phyloP scores from a whole-genome alignment of 2,797 vertebrate species.

The Mormyrops attenuatus region DNA sequence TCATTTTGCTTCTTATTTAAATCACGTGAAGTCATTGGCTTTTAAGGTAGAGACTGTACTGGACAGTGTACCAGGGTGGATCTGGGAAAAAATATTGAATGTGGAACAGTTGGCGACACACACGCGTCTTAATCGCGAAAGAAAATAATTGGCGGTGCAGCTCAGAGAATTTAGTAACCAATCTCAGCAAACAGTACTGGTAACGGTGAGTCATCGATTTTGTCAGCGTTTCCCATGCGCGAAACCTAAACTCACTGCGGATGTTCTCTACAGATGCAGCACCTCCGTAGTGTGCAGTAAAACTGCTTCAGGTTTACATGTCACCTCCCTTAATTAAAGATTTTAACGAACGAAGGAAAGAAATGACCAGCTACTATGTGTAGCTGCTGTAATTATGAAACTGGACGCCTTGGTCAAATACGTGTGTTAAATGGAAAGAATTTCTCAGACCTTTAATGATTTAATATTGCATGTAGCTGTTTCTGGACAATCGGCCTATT shows the following conservation, averaged over 20 bases:
- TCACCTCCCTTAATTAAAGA: slow-evolving; percentile 19
- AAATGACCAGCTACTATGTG: not conserved
- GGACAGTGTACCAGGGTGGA: slow-evolving; percentile 14
- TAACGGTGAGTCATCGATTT: slow-evolving; percentile 46
- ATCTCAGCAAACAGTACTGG: slow-evolving; percentile 50
- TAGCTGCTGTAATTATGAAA: not conserved
- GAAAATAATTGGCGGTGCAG: slow-evolving; percentile 19
- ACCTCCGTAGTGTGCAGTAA: slow-evolving; percentile 23
- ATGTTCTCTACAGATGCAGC: slow-evolving; percentile 26
- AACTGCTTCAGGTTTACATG: slow-evolving; percentile 26
- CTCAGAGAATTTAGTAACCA: slow-evolving; percentile 27
- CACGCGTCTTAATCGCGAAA: not conserved
- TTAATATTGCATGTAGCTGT: not conserved
- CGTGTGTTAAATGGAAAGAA: not conserved
- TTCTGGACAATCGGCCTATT: not conserved
- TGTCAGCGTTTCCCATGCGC: not conserved
- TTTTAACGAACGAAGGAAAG: not conserved
- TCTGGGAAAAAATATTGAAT: not conserved
- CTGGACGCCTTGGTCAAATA: not conserved
- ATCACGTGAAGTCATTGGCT: not conserved
- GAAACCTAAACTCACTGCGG: slow-evolving; percentile 30
- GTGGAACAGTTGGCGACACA: not conserved
- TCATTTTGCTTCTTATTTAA: not conserved
- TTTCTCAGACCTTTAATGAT: not conserved
- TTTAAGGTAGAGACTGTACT: not conserved